These are phyloP conservation scores for Anticlea derivata DNA, from an alignment of 2,888 invertebrate species.

Conservation along the genomic window DNA sequence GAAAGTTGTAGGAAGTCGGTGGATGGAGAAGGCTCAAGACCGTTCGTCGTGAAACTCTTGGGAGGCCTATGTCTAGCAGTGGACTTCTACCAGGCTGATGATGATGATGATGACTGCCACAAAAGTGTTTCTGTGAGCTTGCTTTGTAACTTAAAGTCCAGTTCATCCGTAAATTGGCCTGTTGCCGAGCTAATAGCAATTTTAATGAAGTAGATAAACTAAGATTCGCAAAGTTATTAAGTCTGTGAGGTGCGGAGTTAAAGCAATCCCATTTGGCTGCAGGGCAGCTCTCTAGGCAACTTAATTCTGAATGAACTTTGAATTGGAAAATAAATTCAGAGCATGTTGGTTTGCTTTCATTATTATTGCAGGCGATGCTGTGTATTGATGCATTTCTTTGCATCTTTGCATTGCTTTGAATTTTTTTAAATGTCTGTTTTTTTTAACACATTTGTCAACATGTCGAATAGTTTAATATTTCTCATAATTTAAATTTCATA, in stretches of 20 bases:
- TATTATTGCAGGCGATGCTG: conserved; percentile 49
- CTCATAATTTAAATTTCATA: too few relatives aligned
- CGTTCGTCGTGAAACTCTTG: too few relatives aligned
- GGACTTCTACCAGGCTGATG: too few relatives aligned
- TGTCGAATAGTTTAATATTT: too few relatives aligned
- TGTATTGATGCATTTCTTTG: conserved; percentile 41
- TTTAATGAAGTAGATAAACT: conserved; percentile 26
- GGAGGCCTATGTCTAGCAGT: too few relatives aligned
- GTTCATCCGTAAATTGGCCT: conserved; percentile 18
- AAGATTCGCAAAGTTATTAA: conserved; percentile 38
- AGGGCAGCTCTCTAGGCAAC: conserved; percentile 40
- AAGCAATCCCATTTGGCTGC: conserved; percentile 68
- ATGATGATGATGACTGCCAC: too few relatives aligned
- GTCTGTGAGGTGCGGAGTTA: conserved; percentile 56
- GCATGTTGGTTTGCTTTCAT: conserved; percentile 58
- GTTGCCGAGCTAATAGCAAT: conserved; percentile 25
- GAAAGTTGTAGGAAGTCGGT: too few relatives aligned
- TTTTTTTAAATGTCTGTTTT: conserved; percentile 22
- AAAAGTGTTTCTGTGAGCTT: too few relatives aligned
- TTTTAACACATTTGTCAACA: too few relatives aligned
- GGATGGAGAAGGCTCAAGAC: too few relatives aligned
- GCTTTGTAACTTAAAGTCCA: conserved; percentile 9
- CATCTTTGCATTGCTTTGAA: conserved; percentile 30
- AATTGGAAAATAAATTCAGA: conserved; percentile 68
- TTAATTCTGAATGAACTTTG: conserved; percentile 70